Percentiles rank a stretch among this genome's conserved stretches.
Conservation (phyloP, 2,113 vertebrate species). For the Hippocampus comes region DNA sequence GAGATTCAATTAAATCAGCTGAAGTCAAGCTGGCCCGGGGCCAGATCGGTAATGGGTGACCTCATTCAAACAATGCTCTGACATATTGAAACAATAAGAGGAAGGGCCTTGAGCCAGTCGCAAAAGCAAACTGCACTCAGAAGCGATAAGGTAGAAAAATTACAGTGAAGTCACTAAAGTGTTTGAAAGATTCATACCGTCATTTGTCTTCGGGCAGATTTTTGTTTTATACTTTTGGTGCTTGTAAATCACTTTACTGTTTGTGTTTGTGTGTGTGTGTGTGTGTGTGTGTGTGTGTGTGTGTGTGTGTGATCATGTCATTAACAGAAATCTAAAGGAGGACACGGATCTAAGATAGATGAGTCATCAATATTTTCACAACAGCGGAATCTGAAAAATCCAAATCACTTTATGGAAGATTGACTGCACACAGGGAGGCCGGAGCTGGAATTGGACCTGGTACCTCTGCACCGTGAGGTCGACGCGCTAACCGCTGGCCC, state of each 20-base stretch:
- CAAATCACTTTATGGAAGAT: background rate
- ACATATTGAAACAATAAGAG: conserved; percentile 77
- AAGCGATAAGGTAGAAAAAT: conserved; percentile 65
- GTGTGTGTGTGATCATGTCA: background rate
- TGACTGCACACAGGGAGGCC: background rate
- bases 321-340: conserved; percentile 8
- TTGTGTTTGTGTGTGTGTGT: background rate
- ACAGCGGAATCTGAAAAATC: background rate
- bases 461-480: too few relatives aligned
- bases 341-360: background rate
- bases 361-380: background rate
- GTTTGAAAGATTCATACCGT: conserved; percentile 37
- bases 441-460: too few relatives aligned
- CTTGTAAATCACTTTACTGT: conserved; percentile 4
- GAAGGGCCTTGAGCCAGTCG: conserved; percentile 67
- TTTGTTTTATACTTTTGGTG: conserved; percentile 12
- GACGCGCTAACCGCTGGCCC: too few relatives aligned
- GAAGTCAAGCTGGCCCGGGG: conserved; percentile 68
- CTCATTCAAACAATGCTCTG: conserved; percentile 75
- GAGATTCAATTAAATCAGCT: conserved; percentile 75
- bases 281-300: background rate
- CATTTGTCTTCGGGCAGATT: conserved; percentile 25
- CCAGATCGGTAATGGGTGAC: conserved; percentile 73
- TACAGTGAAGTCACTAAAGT: conserved; percentile 51
- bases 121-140: conserved; percentile 67